A percentile compares a stretch with the other conserved stretches of the same genome.
These are phyloP conservation scores for Drosophila birchii DNA, from an alignment of 2,888 invertebrate genomes.

Conservation along the genomic window DNA sequence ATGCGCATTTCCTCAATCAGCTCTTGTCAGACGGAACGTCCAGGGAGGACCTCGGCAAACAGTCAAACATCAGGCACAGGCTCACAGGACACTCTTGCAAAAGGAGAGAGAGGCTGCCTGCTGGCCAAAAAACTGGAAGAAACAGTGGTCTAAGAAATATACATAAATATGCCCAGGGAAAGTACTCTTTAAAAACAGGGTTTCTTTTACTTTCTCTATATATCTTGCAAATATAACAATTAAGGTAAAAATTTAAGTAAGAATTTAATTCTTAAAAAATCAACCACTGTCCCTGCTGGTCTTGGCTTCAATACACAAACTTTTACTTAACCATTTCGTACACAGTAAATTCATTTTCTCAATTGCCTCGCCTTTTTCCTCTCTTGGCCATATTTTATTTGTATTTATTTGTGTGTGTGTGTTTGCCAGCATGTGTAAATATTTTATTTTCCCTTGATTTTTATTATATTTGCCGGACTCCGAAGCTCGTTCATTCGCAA, in stretches of 20 bases:
- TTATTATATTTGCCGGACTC: conserved; percentile 68
- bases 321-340: conserved; percentile 71
- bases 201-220: too few species aligned
- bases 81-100: conserved; percentile 11
- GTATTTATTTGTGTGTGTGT: conserved; percentile 69
- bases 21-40: conserved; percentile 51
- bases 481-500: conserved; percentile 49
- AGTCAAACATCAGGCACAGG: conserved; percentile 52
- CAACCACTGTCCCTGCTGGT: conserved; percentile 14
- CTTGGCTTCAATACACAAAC: conserved; percentile 41
- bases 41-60: conserved; percentile 61
- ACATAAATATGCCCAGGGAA: neutral
- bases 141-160: neutral
- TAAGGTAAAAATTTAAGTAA: too few species aligned
- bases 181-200: too few species aligned
- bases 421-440: conserved; percentile 66
- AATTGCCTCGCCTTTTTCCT: conserved; percentile 56
- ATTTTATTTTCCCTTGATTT: conserved; percentile 75
- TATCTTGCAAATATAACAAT: too few species aligned
- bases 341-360: conserved; percentile 77
- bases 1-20: conserved; percentile 80
- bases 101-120: neutral
- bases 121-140: conserved; percentile 6
- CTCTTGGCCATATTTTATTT: conserved; percentile 65
- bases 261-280: neutral